Evolutionary conservation across 2,888 invertebrate species (phyloP), one percentile per base, ranked within the genome.

Genomic region (Pristionchus fissidentatus): DNA sequence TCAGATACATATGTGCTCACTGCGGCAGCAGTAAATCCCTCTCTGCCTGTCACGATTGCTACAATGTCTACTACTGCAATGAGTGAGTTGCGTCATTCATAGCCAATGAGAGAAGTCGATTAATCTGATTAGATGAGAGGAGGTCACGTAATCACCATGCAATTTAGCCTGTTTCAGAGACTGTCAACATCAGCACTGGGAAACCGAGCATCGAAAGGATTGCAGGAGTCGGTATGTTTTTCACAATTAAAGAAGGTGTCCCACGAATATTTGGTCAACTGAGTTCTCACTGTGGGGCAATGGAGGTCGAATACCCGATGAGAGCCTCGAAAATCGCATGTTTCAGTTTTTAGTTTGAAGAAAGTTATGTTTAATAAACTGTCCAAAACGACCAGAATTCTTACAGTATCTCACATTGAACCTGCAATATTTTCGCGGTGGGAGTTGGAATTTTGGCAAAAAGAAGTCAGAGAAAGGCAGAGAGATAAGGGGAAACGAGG

Each of bases 11-110:
- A 13, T 90, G 87, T 83, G 87, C 84, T 57, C 87, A 81, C 85
- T 90, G 83, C 93, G 94, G 90, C 88, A 81, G 43, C 22, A 49
- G 26, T 78, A 83, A 46, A 29, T 38, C 85, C 55, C 84, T 89
- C 83, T 87, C 87, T 73, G 91, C 91, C 77, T 94, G 94, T 88
- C 92, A 92, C 41, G 93, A 92, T 60, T 94, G 94, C 89, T 93
- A 92, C 87, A 92, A 93, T 87, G 93, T 92, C 3, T 93, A 93
- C 85, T 94, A 94, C 91, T 94, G 94, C 89, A 92, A 93, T 88
- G 92, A 93, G 93, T 93, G 88, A 84, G 87, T 62, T 0, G 8
- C n/a, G 26, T 10, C 49, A 1, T 29, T 38, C 26, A n/a, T n/a
- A n/a, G n/a, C n/a, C n/a, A n/a, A n/a, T n/a, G n/a, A n/a, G n/a